Percentiles rank a stretch among this genome's conserved stretches.
These are phyloP conservation scores for Diacarnus erythraeanus DNA, from an alignment of 37 sponge, comb jelly and placozoan species.

Conservation along the genomic window DNA sequence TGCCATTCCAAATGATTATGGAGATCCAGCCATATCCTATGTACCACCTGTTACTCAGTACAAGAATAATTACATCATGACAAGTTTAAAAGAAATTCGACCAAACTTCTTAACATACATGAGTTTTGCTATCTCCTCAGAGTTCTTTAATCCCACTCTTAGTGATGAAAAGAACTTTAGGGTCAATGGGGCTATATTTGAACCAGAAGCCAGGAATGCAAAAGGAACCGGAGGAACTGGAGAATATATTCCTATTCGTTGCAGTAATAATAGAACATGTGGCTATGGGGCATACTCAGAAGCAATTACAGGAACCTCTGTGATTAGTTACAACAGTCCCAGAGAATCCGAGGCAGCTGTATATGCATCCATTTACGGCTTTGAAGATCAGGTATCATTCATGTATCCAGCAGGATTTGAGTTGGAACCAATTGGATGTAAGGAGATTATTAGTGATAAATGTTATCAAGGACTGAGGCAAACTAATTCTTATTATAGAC, in stretches of 20 bases:
- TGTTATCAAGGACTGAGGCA: too few relatives aligned
- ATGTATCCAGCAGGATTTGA: constrained; percentile 41
- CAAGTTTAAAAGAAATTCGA: background rate
- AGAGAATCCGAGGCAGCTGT: constrained; percentile 14
- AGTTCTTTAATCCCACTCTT: constrained; percentile 18
- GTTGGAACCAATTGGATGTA: constrained; percentile 33
- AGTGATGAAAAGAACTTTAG: background rate
- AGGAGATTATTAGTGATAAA: too few relatives aligned
- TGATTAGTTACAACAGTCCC: background rate
- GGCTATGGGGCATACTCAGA: constrained; percentile 21
- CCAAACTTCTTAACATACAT: background rate
- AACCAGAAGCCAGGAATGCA: too few relatives aligned
- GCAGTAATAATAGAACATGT: constrained; percentile 12
- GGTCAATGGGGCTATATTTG: background rate
- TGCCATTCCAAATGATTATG: background rate
- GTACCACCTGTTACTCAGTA: constrained; percentile 52
- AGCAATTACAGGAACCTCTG: background rate
- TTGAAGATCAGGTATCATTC: constrained; percentile 24
- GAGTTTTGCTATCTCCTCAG: constrained; percentile 3
- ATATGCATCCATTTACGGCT: constrained; percentile 19
- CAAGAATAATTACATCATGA: constrained; percentile 17
- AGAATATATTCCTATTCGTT: constrained; percentile 16
- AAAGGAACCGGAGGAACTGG: background rate
- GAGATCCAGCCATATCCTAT: constrained; percentile 48
- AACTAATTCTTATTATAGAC: too few relatives aligned